A percentile compares a stretch with the other conserved stretches of the same genome.
phyloP scores from a whole-genome alignment of 1,140 invertebrate genomes.

The Microplitis demolitor region DNA sequence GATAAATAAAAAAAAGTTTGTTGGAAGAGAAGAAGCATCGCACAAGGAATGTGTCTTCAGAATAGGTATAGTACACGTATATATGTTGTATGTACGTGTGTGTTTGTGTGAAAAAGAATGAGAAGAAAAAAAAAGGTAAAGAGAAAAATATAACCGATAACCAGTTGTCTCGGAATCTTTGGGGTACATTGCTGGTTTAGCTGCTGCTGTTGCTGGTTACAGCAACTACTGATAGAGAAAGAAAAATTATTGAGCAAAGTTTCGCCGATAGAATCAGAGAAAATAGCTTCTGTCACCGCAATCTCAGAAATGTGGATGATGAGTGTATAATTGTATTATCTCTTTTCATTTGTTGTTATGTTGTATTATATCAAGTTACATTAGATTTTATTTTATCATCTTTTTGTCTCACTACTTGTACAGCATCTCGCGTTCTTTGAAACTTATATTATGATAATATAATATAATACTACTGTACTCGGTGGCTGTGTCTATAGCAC shows the following conservation, averaged over 20 bases:
- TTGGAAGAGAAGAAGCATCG: background rate
- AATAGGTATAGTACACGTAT: background rate
- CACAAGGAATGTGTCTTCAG: too few relatives aligned
- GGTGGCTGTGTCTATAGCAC: too few relatives aligned
- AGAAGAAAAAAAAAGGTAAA: slow-evolving; percentile 1
- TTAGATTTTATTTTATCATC: background rate
- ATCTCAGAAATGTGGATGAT: background rate
- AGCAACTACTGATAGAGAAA: background rate
- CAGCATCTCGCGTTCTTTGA: too few relatives aligned
- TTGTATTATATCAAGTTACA: background rate
- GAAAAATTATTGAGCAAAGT: slow-evolving; percentile 3
- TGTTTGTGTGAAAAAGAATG: background rate
- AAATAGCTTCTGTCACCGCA: slow-evolving; percentile 19
- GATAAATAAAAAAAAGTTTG: slow-evolving; percentile 14
- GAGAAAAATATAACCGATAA: slow-evolving; percentile 24
- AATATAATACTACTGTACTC: too few relatives aligned
- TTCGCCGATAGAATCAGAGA: slow-evolving; percentile 9
- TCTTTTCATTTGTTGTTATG: background rate
- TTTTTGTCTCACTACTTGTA: background rate
- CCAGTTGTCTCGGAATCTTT: slow-evolving; percentile 25
- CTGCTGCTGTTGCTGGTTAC: background rate
- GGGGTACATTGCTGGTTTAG: background rate
- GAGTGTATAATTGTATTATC: background rate
- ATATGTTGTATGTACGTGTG: too few relatives aligned
- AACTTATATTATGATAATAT: too few relatives aligned